phyloP scores from a whole-genome alignment of 92 coral and sea anemone species.

The Porites lobata region DNA sequence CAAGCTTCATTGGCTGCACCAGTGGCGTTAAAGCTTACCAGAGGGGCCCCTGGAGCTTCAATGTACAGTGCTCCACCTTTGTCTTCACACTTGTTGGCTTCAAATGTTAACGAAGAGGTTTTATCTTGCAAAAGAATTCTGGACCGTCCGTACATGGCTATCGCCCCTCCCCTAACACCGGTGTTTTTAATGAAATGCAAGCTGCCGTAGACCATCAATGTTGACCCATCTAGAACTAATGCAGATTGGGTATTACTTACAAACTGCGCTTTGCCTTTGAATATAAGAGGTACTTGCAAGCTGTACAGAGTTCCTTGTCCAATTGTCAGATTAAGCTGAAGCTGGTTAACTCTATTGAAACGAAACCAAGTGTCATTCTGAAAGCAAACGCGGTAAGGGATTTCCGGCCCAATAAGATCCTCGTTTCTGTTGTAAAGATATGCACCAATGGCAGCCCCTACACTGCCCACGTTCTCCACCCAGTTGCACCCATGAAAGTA shows the following conservation, averaged over 20 bases:
- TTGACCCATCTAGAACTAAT: constrained; percentile 78
- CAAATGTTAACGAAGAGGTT: constrained; percentile 69
- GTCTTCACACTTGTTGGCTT: constrained; percentile 66
- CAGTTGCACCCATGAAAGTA: neutral
- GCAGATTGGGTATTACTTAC: constrained; percentile 79
- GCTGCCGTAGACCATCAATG: constrained; percentile 62
- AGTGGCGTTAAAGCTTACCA: constrained; percentile 81
- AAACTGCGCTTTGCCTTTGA: constrained; percentile 54
- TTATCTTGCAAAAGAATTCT: constrained; percentile 64
- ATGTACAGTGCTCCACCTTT: constrained; percentile 95
- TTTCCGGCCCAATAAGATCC: constrained; percentile 84
- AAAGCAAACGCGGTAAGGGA: constrained; percentile 73
- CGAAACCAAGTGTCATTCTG: constrained; percentile 35
- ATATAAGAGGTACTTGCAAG: constrained; percentile 81
- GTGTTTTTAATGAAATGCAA: constrained; percentile 72
- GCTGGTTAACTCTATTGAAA: constrained; percentile 53
- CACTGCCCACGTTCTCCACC: constrained; percentile 73
- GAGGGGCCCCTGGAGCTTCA: constrained; percentile 85
- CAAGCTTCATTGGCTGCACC: constrained; percentile 74
- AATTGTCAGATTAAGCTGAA: constrained; percentile 50
- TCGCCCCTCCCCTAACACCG: constrained; percentile 92
- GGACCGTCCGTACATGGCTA: constrained; percentile 88
- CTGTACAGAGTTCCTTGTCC: constrained; percentile 91
- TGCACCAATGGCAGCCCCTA: constrained; percentile 92
- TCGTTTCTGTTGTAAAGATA: constrained; percentile 81